A percentile compares a stretch with the other conserved stretches of the same genome.
phyloP scores from a whole-genome alignment of 2,888 invertebrate genomes.

The Apantesis nais region DNA sequence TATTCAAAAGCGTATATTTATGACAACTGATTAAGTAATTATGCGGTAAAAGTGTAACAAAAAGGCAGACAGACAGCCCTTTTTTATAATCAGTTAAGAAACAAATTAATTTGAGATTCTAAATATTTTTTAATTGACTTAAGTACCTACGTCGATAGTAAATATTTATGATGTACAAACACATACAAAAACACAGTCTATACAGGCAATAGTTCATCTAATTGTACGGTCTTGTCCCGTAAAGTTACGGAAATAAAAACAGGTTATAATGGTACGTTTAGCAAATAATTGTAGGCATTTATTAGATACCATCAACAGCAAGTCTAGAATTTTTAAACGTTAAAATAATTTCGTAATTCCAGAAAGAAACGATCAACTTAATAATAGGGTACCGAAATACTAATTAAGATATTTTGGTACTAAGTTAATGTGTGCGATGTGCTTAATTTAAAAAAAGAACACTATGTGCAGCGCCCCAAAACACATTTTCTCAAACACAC shows the following conservation, averaged over 20 bases:
- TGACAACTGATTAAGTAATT: no score
- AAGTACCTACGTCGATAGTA: background rate
- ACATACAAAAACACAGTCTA: background rate
- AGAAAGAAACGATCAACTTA: slow-evolving; percentile 22
- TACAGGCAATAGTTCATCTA: background rate
- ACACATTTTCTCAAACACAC: slow-evolving; percentile 7
- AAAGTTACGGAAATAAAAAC: slow-evolving; percentile 21
- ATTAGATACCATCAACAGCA: slow-evolving; percentile 24
- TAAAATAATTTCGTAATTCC: slow-evolving; percentile 27
- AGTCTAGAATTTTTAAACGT: slow-evolving; percentile 21
- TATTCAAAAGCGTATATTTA: no score
- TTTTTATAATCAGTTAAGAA: no score
- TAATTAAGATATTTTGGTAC: slow-evolving; percentile 37
- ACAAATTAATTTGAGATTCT: no score
- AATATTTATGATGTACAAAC: background rate
- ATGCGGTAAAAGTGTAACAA: no score
- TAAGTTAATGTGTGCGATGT: slow-evolving; percentile 17
- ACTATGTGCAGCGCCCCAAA: slow-evolving; percentile 39
- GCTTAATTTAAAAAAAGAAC: background rate
- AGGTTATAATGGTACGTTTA: slow-evolving; percentile 22
- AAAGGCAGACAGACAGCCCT: no score
- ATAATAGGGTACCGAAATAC: slow-evolving; percentile 14
- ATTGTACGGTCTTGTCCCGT: background rate
- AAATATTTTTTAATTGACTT: no score
- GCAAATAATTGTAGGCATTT: slow-evolving; percentile 28